Percentiles rank a stretch among this genome's conserved stretches.
Evolutionary conservation across 2,113 vertebrate species (phyloP).

Genomic region (Lagopus muta): DNA sequence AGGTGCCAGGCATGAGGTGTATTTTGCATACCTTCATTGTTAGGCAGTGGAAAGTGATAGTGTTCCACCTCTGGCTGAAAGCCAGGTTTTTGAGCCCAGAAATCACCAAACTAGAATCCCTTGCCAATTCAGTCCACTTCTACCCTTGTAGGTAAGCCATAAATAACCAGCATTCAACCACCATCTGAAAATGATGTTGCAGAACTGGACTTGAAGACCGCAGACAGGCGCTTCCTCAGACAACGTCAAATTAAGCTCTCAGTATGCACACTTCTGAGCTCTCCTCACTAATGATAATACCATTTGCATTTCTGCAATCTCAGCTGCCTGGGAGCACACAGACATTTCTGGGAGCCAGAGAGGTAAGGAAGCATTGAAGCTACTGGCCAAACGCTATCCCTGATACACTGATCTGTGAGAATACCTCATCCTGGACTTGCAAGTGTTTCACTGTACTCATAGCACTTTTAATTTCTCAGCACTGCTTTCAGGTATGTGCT

Average conservation of each 20-base stretch:
- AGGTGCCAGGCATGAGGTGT: not conserved
- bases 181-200: not conserved
- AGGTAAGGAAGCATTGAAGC: not conserved
- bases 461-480: not conserved
- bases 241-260: not conserved
- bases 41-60: not conserved
- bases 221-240: not conserved
- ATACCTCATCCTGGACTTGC: not conserved
- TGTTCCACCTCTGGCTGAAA: not conserved
- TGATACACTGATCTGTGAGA: fast-evolving
- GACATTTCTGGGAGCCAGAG: not conserved
- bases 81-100: not conserved
- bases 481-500: fast-evolving
- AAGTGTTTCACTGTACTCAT: not conserved
- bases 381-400: not conserved
- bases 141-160: not conserved
- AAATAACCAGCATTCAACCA: not conserved
- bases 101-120: not conserved
- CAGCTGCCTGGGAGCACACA: not conserved
- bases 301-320: not conserved
- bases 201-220: not conserved
- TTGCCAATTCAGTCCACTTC: not conserved
- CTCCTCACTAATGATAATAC: fast-evolving
- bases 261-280: not conserved
- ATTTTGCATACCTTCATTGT: not conserved